Evolutionary conservation across 2,888 invertebrate genomes (phyloP), one percentile per base, ranked within the genome.

Genomic region (Poecilus cupreus): DNA sequence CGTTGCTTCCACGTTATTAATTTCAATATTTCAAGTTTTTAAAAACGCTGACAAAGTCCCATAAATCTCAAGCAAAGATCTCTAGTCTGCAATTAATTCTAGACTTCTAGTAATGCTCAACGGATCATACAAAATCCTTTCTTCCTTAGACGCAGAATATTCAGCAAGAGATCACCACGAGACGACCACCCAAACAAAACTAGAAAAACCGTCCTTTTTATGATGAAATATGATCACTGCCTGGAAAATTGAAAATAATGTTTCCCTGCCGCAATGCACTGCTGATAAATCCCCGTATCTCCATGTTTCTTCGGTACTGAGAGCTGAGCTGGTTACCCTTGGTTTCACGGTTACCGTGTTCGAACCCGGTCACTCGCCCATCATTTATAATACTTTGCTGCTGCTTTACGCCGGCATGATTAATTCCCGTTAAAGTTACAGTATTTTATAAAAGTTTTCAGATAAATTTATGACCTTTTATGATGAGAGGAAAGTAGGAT

Each of bases 161-260:
- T 51, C 51, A 18, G 32, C 32, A 8, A 3, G 4, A 3, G 32
- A 32, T 18, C 51, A 43, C 51, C 8, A 51, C n/a, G 18, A 8
- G 8, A 18, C 51, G 18, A 51, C 4, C 20, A 13, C 20, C n/a
- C 11, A 74, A n/a, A 74, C 26, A 51, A 74, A 74, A 76, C 20
- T n/a, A 76, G 57, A 57, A 76, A 76, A 54, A 76, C 13, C 22
- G 20, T 26, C 51, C 8, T 37, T 76, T 70, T 76, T 76, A 76
- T 57, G 51, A 76, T 76, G 76, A 76, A 76, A 76, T 76, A 76
- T 39, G 37, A 51, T 57, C 54, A 57, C 18, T 20, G 54, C 54
- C 39, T 57, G 39, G 76, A 76, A 76, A 76, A 76, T 76, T 51
- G 76, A 76, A 76, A 76, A 76, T 76, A 76, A 76, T 76, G 76